Percentiles rank a stretch among this genome's conserved stretches.
These are phyloP conservation scores for Drosophila sordidula DNA, from an alignment of 2,888 invertebrate genomes.

Conservation along the genomic window DNA sequence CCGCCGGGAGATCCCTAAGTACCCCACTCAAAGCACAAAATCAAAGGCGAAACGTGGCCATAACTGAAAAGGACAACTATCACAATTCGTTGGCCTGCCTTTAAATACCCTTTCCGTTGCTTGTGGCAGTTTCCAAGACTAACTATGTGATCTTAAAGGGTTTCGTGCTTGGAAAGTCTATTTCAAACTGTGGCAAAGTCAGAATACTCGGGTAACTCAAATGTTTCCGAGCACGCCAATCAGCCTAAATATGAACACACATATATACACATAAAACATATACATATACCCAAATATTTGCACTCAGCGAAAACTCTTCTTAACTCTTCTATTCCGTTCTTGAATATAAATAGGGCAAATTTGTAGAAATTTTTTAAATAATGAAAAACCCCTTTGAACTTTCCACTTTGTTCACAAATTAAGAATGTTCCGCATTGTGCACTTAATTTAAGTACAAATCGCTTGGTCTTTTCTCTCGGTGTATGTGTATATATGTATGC, in stretches of 20 bases:
- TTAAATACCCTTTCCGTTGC: not conserved
- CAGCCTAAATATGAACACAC: not conserved
- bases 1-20: not conserved
- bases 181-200: conserved; percentile 1
- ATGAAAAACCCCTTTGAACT: no score
- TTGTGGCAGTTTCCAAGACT: no score
- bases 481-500: conserved; percentile 6
- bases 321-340: no score
- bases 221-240: not conserved
- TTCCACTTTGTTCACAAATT: no score
- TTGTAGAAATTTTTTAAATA: no score
- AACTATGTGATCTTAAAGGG: no score
- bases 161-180: no score
- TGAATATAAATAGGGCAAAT: no score
- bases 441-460: no score
- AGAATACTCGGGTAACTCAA: not conserved
- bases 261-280: not conserved
- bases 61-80: not conserved
- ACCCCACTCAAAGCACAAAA: conserved; percentile 2
- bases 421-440: no score
- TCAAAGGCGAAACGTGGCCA: conserved; percentile 15
- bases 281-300: no score
- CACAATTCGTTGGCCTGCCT: not conserved
- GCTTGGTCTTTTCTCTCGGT: not conserved
- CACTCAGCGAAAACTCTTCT: no score